Conservation (phyloP, 2,888 invertebrate genomes). For the Brachyptera putata region DNA sequence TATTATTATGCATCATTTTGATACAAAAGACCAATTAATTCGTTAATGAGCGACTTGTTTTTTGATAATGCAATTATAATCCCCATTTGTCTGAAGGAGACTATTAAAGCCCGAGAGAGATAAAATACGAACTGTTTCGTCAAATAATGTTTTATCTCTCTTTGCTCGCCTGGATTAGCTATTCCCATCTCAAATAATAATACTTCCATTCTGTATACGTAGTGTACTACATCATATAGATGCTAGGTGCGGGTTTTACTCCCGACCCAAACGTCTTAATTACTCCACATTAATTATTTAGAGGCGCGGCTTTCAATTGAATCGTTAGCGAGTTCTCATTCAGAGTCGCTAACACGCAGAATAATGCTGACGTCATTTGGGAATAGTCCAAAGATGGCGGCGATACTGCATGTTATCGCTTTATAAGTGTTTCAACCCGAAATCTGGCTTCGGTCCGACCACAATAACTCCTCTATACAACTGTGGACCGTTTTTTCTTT, state of each 20-base stretch:
- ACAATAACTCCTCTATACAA: not conserved
- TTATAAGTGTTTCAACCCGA: conserved; percentile 13
- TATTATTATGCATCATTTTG: not conserved
- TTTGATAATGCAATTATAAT: not conserved
- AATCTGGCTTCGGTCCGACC: not conserved
- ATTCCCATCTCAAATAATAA: conserved; percentile 14
- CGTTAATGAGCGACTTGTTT: not conserved
- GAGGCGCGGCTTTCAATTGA: not conserved
- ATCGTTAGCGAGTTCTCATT: not conserved
- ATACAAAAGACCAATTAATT: conserved; percentile 7
- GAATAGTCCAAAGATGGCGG: not conserved
- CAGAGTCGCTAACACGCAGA: not conserved
- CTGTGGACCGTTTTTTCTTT: not conserved
- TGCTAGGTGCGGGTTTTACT: not conserved
- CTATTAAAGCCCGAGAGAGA: no score
- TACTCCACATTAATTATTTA: conserved; percentile 14
- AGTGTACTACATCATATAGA: not conserved
- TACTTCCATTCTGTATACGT: not conserved
- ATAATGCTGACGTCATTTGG: not conserved
- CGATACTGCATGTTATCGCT: not conserved
- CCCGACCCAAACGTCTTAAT: conserved; percentile 1
- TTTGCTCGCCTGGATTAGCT: not conserved
- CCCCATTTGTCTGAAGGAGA: conserved; percentile 4
- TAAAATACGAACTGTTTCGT: not conserved
- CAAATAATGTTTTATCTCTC: not conserved